A percentile compares a stretch with the other conserved stretches of the same genome.
Conservation (phyloP, 2,888 invertebrate species). For the Salpingus planirostris region DNA sequence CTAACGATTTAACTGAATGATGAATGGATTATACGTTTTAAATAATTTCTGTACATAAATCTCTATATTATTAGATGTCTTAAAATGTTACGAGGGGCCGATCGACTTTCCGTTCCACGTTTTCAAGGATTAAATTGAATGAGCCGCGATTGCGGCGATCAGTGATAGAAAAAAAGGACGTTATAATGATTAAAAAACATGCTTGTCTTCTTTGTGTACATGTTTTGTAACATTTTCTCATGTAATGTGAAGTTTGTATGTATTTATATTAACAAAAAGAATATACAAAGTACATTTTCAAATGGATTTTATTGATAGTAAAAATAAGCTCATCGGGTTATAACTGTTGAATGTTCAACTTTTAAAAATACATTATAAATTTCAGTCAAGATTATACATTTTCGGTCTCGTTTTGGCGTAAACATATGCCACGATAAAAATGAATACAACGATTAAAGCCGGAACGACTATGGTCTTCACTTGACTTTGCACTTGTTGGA, state of each 20-base stretch:
- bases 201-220: slow-evolving; percentile 18
- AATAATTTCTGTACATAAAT: too few relatives aligned
- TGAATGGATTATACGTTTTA: too few relatives aligned
- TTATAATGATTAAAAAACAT: too few relatives aligned
- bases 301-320: slow-evolving; percentile 16
- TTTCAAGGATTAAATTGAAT: too few relatives aligned
- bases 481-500: slow-evolving; percentile 67
- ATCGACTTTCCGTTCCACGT: too few relatives aligned
- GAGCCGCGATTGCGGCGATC: too few relatives aligned
- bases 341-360: neutral
- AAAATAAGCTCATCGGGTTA: too few relatives aligned
- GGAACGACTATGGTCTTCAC: slow-evolving; percentile 72
- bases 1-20: slow-evolving; percentile 8
- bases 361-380: neutral
- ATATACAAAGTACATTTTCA: slow-evolving; percentile 18
- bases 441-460: slow-evolving; percentile 57
- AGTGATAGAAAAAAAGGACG: too few relatives aligned
- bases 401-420: slow-evolving; percentile 70
- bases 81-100: too few relatives aligned
- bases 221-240: too few relatives aligned
- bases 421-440: slow-evolving; percentile 66
- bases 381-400: slow-evolving; percentile 24
- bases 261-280: slow-evolving; percentile 21
- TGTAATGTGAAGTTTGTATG: slow-evolving; percentile 21
- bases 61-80: too few relatives aligned